A percentile compares a stretch with the other conserved stretches of the same genome.
Evolutionary conservation across 1,140 invertebrate genomes (phyloP).

Genomic region (Diprion similis): DNA sequence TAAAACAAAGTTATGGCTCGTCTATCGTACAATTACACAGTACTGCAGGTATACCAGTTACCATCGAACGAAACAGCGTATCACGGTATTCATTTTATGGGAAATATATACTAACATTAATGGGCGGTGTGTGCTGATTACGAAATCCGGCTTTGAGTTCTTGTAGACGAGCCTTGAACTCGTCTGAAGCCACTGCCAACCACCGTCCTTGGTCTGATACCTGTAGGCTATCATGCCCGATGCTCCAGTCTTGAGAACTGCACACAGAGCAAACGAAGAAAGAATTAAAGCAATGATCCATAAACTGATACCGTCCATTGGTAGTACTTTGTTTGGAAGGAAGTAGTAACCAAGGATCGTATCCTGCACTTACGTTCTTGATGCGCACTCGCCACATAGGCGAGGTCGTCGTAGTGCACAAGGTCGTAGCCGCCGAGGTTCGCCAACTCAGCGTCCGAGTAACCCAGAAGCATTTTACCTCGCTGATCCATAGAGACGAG

Average conservation of each 20-base stretch:
- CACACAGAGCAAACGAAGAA: conserved; percentile 44
- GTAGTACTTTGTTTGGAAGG: no score
- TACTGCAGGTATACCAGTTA: no score
- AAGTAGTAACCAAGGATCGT: no score
- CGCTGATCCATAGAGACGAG: conserved; percentile 97
- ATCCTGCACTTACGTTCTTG: conserved; percentile 88
- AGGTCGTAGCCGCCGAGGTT: conserved; percentile 96
- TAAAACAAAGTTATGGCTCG: no score
- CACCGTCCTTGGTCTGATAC: conserved; percentile 90
- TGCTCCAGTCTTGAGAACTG: conserved; percentile 97
- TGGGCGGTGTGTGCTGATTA: conserved; percentile 96
- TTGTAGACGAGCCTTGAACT: conserved; percentile 97
- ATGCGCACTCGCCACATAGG: conserved; percentile 97
- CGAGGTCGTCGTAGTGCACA: conserved; percentile 96
- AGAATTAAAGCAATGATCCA: no score
- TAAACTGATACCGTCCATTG: no score
- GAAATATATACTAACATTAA: conserved; percentile 80
- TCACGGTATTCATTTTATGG: no score
- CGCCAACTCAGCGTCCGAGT: conserved; percentile 89
- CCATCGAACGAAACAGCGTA: no score
- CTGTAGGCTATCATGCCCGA: conserved; percentile 98
- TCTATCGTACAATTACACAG: no score
- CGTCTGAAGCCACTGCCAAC: conserved; percentile 98
- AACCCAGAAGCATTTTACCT: conserved; percentile 93
- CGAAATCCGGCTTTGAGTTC: conserved; percentile 98